phyloP scores from a whole-genome alignment of 2,888 invertebrate genomes.

The Beris morrisii region DNA sequence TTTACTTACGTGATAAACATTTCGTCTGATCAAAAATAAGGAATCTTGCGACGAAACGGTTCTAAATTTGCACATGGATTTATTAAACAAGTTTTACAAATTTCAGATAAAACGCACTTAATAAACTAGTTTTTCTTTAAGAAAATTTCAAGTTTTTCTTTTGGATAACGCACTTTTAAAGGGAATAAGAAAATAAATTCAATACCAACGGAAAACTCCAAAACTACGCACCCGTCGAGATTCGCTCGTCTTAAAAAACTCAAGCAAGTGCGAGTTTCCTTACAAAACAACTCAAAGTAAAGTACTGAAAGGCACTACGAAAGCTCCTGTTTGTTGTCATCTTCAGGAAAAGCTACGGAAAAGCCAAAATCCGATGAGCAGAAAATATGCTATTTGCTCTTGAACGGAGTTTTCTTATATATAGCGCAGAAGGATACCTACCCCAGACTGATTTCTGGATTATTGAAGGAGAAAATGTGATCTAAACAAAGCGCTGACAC shows the following conservation, averaged over 20 bases:
- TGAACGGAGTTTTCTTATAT: slow-evolving; percentile 12
- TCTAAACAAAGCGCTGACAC: too few species aligned
- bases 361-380: slow-evolving; percentile 18
- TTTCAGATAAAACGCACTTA: not conserved
- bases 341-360: slow-evolving; percentile 23
- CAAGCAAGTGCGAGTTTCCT: too few species aligned
- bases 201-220: too few species aligned
- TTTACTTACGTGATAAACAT: slow-evolving; percentile 29
- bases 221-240: too few species aligned
- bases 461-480: too few species aligned
- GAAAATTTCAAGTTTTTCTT: too few species aligned
- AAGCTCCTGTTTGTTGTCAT: slow-evolving; percentile 33
- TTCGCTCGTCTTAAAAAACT: too few species aligned
- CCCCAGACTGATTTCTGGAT: too few species aligned
- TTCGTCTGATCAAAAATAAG: not conserved
- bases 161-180: too few species aligned
- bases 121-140: not conserved
- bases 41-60: not conserved
- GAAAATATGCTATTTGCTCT: slow-evolving; percentile 26
- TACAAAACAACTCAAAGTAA: too few species aligned
- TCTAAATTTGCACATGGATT: slow-evolving; percentile 13
- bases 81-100: not conserved
- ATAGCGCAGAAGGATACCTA: too few species aligned
- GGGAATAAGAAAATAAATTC: too few species aligned
- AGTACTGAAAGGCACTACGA: not conserved